Base-by-base conservation (phyloP, 1,140 invertebrate species). In the Charaxes varanes region DNA sequence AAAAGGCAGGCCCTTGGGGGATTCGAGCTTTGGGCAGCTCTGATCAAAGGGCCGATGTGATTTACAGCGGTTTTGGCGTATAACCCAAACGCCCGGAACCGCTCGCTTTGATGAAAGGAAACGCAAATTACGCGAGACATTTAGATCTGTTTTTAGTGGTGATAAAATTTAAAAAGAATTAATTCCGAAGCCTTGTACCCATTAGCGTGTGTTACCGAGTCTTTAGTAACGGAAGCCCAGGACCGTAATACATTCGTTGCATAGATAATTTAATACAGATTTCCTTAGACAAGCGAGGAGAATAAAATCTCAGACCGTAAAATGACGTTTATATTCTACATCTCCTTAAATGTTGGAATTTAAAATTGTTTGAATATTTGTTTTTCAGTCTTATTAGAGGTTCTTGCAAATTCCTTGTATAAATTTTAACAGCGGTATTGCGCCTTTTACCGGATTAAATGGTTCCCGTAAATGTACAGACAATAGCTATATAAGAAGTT, bases 11-110 rank as follows among this genome's bases (percentile, higher is more conserved):
- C 42, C 48, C 41, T 40, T 32, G 23, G 40, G 38, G 50, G 38
- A 46, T 33, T 17, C 22, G 33, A 41, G 47, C 33, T 30, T 40
- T 28, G 41, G 40, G 45, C 44, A 46, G 15, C 32, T 24, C 46
- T 53, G 59, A 62, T 65, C 59, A 64, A 68, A 65, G 62, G 47
- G 44, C 30, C 37, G 30, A 43, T 43, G 43, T 58, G 62, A 65
- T 63, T 69, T 65, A 65, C 53, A 47, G 44, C 38, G 37, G 30
- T 35, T 33, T 30, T 42, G 30, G 37, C 34, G 54, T 48, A 63
- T 59, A 63, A 68, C 61, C 59, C 55, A 58, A 55, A 56, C 51
- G 50, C 47, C 50, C 53, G 55, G 49, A 58, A 60, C 44, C 38
- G 48, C 40, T 32, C 28, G 48, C 44, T 36, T 37, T 40, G 50